Evolutionary conservation across 1,140 invertebrate genomes (phyloP).

Genomic region (Hycleus phaleratus): DNA sequence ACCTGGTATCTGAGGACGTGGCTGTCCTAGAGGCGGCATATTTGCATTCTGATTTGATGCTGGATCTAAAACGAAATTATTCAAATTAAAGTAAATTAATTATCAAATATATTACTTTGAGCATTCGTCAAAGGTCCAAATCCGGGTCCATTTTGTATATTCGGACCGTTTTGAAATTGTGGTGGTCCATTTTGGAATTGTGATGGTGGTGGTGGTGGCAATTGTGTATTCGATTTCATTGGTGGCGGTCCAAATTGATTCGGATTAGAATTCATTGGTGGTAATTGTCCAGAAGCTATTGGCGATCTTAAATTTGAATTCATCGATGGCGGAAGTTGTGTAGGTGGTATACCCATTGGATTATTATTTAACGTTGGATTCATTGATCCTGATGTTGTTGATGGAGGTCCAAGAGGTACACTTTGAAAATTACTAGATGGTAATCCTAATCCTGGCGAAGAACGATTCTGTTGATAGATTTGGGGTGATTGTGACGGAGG

Average conservation of each 20-base stretch:
- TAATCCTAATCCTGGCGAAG: slow-evolving; percentile 7
- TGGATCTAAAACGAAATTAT: not conserved
- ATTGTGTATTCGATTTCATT: slow-evolving; percentile 5
- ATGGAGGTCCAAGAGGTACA: slow-evolving; percentile 22
- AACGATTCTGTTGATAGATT: slow-evolving; percentile 13
- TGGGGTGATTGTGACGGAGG: slow-evolving; percentile 20
- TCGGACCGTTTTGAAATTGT: slow-evolving; percentile 9
- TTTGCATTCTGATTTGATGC: not conserved
- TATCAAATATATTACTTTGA: not conserved
- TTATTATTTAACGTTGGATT: slow-evolving; percentile 5
- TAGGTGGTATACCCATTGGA: not conserved
- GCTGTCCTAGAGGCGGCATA: slow-evolving; percentile 11
- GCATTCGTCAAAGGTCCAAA: slow-evolving; percentile 10
- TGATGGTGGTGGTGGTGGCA: slow-evolving; percentile 17
- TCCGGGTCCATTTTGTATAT: slow-evolving; percentile 14
- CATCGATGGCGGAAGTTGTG: not conserved
- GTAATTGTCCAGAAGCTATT: slow-evolving; percentile 38
- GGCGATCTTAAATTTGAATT: not conserved
- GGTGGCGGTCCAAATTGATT: slow-evolving; percentile 25
- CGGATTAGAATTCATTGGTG: slow-evolving; percentile 23
- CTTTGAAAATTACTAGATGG: slow-evolving; percentile 25
- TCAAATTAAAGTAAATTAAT: not conserved
- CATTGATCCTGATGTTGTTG: slow-evolving; percentile 3
- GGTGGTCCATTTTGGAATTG: slow-evolving; percentile 19
- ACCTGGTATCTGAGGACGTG: slow-evolving; percentile 27